Evolutionary conservation across 2,113 vertebrate species (phyloP).

Genomic region (Rhinopomastus cyanomelas): DNA sequence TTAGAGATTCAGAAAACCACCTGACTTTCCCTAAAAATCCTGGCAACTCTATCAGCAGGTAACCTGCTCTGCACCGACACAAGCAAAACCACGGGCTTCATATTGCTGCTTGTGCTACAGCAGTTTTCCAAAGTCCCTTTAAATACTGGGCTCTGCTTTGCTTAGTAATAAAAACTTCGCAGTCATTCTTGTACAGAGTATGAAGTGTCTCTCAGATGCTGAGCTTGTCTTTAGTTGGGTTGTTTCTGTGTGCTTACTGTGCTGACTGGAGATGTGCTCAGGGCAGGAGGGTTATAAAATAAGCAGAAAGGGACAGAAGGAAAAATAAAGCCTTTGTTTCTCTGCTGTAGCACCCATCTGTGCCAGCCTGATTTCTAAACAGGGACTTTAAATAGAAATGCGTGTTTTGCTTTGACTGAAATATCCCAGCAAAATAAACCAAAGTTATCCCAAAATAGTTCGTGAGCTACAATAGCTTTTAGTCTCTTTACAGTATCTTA

Average conservation of each 20-base stretch:
- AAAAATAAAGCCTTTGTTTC: slow-evolving; percentile 19
- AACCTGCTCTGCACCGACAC: neutral
- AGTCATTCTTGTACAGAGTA: neutral
- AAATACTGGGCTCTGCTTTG: neutral
- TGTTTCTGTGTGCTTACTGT: neutral
- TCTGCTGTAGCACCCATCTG: neutral
- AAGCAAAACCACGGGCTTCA: neutral
- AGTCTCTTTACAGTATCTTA: neutral
- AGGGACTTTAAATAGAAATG: slow-evolving; percentile 44
- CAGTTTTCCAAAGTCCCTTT: neutral
- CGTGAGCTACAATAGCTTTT: neutral
- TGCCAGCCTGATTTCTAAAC: slow-evolving; percentile 26
- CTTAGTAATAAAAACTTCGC: neutral
- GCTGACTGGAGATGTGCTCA: neutral
- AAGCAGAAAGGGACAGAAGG: neutral
- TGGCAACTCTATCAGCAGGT: neutral
- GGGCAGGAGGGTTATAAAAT: slow-evolving; percentile 13
- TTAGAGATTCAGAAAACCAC: neutral
- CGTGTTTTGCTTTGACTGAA: slow-evolving; percentile 14
- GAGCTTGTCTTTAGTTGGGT: neutral
- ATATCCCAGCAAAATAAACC: slow-evolving; percentile 39
- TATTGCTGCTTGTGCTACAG: neutral
- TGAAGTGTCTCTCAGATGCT: neutral
- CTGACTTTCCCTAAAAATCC: neutral
- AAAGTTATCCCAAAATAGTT: slow-evolving; percentile 38